Conservation (phyloP, 2,888 invertebrate species). For the Pristionchus japonicus region DNA sequence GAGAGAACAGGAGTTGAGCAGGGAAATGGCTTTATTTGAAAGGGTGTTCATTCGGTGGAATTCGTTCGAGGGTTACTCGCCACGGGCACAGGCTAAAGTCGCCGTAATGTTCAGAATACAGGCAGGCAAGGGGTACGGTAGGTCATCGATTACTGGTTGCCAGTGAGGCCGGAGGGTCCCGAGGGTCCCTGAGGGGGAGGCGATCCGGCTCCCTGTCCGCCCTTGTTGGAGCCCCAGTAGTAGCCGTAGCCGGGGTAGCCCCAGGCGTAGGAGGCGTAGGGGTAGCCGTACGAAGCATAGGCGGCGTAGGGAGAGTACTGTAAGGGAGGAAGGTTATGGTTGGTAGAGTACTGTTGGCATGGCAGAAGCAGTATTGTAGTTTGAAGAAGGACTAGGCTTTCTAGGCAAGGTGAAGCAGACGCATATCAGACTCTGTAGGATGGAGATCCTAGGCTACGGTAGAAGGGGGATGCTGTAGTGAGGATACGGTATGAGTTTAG, state of each 20-base stretch:
- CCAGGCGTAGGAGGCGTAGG: no score
- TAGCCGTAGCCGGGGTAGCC: slow-evolving; percentile 38
- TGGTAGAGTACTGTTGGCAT: no score
- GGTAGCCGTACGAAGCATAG: no score
- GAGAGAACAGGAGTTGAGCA: background rate
- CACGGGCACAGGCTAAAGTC: background rate
- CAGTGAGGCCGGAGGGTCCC: slow-evolving; percentile 28
- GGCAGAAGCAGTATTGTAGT: no score
- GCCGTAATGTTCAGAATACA: slow-evolving; percentile 6
- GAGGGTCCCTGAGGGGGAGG: background rate
- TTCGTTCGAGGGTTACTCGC: slow-evolving; percentile 16
- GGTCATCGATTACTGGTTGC: background rate
- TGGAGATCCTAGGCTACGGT: no score
- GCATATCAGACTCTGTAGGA: no score
- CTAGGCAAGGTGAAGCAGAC: no score
- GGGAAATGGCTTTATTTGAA: slow-evolving; percentile 39
- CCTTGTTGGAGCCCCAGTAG: slow-evolving; percentile 38
- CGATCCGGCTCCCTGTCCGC: background rate
- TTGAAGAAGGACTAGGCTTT: no score
- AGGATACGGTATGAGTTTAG: background rate
- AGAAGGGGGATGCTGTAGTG: no score
- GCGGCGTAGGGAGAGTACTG: no score
- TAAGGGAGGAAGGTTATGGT: no score
- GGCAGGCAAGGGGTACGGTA: background rate
- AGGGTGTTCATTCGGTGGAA: background rate